These are phyloP conservation scores for Gallinago nigripennis DNA, from an alignment of 2,797 vertebrate genomes.

Conservation along the genomic window DNA sequence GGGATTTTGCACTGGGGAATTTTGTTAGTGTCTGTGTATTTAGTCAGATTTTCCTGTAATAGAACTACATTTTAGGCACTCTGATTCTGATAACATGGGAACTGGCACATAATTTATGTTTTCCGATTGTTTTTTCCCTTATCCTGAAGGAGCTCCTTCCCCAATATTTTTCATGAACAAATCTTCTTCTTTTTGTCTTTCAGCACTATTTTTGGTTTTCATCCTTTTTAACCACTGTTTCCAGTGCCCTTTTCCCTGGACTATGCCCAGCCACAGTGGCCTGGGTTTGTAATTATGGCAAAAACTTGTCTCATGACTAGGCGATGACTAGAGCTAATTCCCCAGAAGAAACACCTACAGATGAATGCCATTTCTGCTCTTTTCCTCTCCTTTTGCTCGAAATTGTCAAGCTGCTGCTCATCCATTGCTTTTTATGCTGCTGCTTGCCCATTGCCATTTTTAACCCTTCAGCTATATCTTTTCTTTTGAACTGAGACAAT, in stretches of 20 bases:
- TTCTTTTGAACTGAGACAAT: neutral
- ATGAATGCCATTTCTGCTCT: slow-evolving; percentile 50
- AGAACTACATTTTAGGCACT: slow-evolving; percentile 2
- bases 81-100: slow-evolving; percentile 39
- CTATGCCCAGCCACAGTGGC: slow-evolving; percentile 1
- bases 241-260: slow-evolving; percentile 34
- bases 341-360: slow-evolving; percentile 62
- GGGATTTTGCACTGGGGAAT: slow-evolving; percentile 1
- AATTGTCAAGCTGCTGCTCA: slow-evolving; percentile 16
- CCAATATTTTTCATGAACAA: neutral
- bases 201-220: neutral
- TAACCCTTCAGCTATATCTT: slow-evolving; percentile 16
- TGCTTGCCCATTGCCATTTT: neutral
- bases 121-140: neutral
- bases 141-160: neutral
- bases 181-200: slow-evolving; percentile 10
- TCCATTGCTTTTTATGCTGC: neutral
- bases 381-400: slow-evolving; percentile 14
- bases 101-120: neutral
- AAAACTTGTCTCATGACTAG: slow-evolving; percentile 53
- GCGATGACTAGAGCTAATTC: slow-evolving; percentile 58
- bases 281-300: slow-evolving; percentile 54
- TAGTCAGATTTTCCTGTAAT: slow-evolving; percentile 46
- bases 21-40: slow-evolving; percentile 18
- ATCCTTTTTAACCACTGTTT: slow-evolving; percentile 19